Base-by-base conservation (phyloP, 2,888 invertebrate genomes). In the Oscheius sp. region DNA sequence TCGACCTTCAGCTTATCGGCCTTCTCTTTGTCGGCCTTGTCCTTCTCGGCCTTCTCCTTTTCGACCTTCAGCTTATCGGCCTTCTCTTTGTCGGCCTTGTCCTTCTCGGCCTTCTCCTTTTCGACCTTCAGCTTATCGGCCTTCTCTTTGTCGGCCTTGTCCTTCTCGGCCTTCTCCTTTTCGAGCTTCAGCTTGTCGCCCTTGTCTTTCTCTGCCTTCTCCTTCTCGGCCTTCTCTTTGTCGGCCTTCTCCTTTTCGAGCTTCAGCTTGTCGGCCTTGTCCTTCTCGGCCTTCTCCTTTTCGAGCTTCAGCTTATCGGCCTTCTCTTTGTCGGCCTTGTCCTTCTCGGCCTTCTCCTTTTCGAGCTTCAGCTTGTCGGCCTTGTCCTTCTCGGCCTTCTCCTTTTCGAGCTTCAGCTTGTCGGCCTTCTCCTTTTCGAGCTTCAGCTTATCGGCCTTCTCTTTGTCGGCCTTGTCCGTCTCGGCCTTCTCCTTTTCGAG, bases 61-160 rank as follows among this genome's bases (percentile, higher is more conserved):
- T 63, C 63, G 21, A 23, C 63, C 63, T 63, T 63, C 12, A 12
- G 12, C 63, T 63, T 63, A 6, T 63, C 63, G 23, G 25, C 46
- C 63, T 63, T 63, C 13, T 45, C 45, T 23, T 63, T 61, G 12
- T 61, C 61, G 61, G 41, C 35, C 61, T 61, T 35, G 41, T 41
- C 61, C 18, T 61, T 63, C 23, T 63, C 63, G 23, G 63, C 45
- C 63, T 63, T 63, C 23, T 63, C 63, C 46, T 63, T 63, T 45
- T 63, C 63, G 23, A 43, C 12, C 23, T 63, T 63, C 23, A 21
- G 21, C 46, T 63, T 63, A 45, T 43, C 63, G 16, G 63, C 45
- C 63, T 63, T 63, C 1, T 63, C 63, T 45, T 63, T 63, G 21
- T 63, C 63, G 45, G 45, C 21, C 63, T 63, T 63, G 45, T 45